A percentile compares a stretch with the other conserved stretches of the same genome.
Evolutionary conservation across 1,140 invertebrate species (phyloP).

Genomic region (Euwallacea fornicatus): DNA sequence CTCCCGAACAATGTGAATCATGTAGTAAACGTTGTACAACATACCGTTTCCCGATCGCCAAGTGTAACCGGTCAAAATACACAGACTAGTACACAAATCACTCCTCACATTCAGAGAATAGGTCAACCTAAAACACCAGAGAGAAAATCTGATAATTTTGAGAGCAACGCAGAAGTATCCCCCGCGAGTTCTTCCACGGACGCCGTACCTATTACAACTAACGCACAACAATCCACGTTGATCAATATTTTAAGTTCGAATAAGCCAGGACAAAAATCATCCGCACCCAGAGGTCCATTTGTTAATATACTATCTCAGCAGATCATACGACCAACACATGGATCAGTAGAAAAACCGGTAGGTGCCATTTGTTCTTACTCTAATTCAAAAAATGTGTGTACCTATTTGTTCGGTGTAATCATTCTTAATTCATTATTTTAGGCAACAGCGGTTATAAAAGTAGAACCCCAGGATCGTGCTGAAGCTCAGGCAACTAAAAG

Average conservation of each 20-base stretch:
- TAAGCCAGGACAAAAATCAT: slow-evolving; percentile 35
- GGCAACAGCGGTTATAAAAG: slow-evolving; percentile 31
- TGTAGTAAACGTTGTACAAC: slow-evolving; percentile 64
- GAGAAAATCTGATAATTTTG: slow-evolving; percentile 44
- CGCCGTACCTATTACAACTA: slow-evolving; percentile 41
- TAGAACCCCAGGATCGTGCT: slow-evolving; percentile 18
- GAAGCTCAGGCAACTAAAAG: slow-evolving; percentile 24
- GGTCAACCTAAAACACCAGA: slow-evolving; percentile 50
- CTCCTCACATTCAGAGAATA: slow-evolving; percentile 55
- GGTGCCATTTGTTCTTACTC: background rate
- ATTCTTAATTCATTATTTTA: slow-evolving; percentile 14
- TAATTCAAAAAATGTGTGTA: too few relatives aligned
- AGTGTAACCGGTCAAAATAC: slow-evolving; percentile 44
- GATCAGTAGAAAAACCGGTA: slow-evolving; percentile 9
- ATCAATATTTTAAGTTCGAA: slow-evolving; percentile 53
- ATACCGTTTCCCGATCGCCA: slow-evolving; percentile 50
- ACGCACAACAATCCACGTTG: slow-evolving; percentile 49
- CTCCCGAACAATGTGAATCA: slow-evolving; percentile 57
- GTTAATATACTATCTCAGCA: slow-evolving; percentile 53
- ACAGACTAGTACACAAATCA: slow-evolving; percentile 52
- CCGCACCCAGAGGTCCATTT: slow-evolving; percentile 37
- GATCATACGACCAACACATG: slow-evolving; percentile 39
- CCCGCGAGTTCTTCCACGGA: slow-evolving; percentile 35
- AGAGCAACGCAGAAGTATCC: slow-evolving; percentile 50
- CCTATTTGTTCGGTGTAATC: too few relatives aligned